Percentiles rank a stretch among this genome's conserved stretches.
These are phyloP conservation scores for Drosophila nebulosa DNA, from an alignment of 1,140 invertebrate genomes.

Conservation along the genomic window DNA sequence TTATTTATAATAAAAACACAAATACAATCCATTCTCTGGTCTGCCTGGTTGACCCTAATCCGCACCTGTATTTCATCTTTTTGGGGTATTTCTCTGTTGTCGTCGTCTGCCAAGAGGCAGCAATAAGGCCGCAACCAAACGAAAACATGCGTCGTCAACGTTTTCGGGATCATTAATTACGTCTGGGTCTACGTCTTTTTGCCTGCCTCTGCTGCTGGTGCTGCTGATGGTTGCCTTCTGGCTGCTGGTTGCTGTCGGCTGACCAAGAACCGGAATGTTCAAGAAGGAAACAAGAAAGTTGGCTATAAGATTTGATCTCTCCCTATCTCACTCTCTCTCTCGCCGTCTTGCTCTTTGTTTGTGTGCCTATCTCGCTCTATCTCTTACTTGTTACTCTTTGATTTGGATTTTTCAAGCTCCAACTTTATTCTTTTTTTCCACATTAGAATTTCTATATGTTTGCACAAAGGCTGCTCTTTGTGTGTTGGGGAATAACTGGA, in stretches of 20 bases:
- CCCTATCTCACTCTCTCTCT: conserved; percentile 27
- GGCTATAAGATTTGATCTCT: conserved; percentile 43
- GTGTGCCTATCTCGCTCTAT: not conserved
- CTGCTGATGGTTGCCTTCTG: not conserved
- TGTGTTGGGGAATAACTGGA: conserved; percentile 32
- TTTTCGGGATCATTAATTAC: conserved; percentile 76
- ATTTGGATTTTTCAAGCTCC: conserved; percentile 32
- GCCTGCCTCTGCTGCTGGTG: not conserved
- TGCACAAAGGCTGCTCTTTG: conserved; percentile 57
- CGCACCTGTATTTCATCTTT: conserved; percentile 64
- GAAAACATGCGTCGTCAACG: conserved; percentile 68
- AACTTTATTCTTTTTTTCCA: conserved; percentile 16
- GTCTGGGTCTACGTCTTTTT: conserved; percentile 37
- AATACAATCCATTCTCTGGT: not conserved
- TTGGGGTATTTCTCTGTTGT: conserved; percentile 6
- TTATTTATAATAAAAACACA: not conserved
- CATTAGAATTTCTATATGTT: conserved; percentile 50
- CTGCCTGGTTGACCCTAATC: conserved; percentile 61
- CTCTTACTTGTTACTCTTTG: conserved; percentile 35
- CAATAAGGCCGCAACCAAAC: not conserved
- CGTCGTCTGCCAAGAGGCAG: conserved; percentile 16
- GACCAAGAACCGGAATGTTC: conserved; percentile 61
- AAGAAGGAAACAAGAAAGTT: conserved; percentile 76
- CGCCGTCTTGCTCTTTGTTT: not conserved
- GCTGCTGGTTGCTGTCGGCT: not conserved